A percentile compares a stretch with the other conserved stretches of the same genome.
These are phyloP conservation scores for Taxidea taxus DNA, from an alignment of 2,113 vertebrate genomes.

Conservation along the genomic window DNA sequence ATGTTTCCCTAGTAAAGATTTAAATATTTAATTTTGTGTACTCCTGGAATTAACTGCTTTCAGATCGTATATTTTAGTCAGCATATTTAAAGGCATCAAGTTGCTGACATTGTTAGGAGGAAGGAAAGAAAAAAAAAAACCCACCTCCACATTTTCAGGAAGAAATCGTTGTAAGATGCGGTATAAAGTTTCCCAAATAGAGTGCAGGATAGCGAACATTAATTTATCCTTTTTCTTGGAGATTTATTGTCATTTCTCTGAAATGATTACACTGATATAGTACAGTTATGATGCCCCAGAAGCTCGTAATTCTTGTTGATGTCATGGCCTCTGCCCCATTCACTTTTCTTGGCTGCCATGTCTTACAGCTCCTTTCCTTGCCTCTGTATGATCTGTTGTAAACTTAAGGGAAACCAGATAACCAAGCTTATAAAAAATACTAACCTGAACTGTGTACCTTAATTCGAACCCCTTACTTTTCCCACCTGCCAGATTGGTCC, in stretches of 20 bases:
- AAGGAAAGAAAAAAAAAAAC: neutral
- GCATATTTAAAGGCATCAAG: neutral
- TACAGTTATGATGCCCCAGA: neutral
- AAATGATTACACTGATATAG: neutral
- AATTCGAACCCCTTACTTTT: neutral
- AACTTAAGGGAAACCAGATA: neutral
- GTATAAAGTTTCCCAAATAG: neutral
- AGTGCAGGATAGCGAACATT: neutral
- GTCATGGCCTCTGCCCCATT: fast-evolving
- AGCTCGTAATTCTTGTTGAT: neutral
- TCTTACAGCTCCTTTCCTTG: neutral
- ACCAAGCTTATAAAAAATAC: neutral
- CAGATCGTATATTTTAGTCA: neutral
- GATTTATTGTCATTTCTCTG: neutral
- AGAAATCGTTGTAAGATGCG: neutral
- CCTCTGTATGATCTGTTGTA: neutral
- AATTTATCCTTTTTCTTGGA: neutral
- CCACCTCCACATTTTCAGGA: neutral
- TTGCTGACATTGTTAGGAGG: neutral
- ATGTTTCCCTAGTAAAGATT: neutral
- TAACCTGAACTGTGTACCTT: neutral
- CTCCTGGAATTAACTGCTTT: neutral
- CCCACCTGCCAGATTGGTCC: no score
- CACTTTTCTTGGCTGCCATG: neutral
- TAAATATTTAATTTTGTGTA: conserved; percentile 23